Percentiles rank a stretch among this genome's conserved stretches.
Conservation (phyloP, 2,113 vertebrate species). For the Candoia aspera region DNA sequence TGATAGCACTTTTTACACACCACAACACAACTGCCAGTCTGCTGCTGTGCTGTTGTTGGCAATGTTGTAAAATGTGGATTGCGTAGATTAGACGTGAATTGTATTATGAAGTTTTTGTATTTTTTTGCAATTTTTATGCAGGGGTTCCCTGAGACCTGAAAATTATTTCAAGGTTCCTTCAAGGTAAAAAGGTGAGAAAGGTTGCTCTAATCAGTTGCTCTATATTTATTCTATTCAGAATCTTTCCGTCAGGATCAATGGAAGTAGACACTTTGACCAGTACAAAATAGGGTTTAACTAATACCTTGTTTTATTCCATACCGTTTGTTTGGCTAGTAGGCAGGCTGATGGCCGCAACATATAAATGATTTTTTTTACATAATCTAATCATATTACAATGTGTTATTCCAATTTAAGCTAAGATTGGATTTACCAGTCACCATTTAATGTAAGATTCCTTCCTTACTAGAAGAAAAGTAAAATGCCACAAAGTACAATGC, state of each 20-base stretch:
- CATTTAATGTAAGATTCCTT: neutral
- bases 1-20: neutral
- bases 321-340: too few relatives aligned
- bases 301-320: neutral
- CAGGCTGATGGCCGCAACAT: neutral
- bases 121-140: neutral
- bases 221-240: neutral
- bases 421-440: neutral
- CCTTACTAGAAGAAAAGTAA: neutral
- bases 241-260: neutral
- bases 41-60: too few relatives aligned
- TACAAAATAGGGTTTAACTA: neutral
- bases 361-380: neutral
- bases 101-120: neutral
- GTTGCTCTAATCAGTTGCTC: neutral
- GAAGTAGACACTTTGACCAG: too few relatives aligned
- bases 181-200: neutral
- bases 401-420: neutral
- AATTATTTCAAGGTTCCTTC: neutral
- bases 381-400: neutral
- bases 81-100: neutral
- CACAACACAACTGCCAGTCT: neutral
- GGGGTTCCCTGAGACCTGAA: neutral
- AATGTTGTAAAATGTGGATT: neutral
- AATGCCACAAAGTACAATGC: neutral